A percentile compares a stretch with the other conserved stretches of the same genome.
These are phyloP conservation scores for Agelas oroides DNA, from an alignment of 37 sponge, comb jelly and placozoan genomes.

Conservation along the genomic window DNA sequence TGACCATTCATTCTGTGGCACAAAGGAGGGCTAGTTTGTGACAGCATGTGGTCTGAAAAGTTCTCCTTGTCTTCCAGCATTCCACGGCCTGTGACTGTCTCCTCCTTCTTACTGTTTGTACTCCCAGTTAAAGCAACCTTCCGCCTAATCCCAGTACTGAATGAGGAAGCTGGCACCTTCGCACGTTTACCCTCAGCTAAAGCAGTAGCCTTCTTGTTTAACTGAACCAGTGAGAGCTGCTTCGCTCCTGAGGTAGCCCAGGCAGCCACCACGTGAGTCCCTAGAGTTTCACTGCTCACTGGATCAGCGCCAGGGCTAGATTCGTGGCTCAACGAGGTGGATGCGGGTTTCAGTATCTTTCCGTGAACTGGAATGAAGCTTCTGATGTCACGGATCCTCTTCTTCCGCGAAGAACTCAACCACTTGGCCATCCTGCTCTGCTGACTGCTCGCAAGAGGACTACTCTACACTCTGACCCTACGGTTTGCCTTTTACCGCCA, in stretches of 20 bases:
- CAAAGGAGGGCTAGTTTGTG: too few species aligned
- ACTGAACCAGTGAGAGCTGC: too few species aligned
- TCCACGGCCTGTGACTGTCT: too few species aligned
- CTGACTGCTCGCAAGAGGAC: too few species aligned
- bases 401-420: not conserved
- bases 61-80: too few species aligned
- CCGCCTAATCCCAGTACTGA: constrained; percentile 15
- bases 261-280: too few species aligned
- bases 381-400: not conserved
- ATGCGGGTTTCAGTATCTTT: not conserved
- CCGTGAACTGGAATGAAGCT: constrained; percentile 15
- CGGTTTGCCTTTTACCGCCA: too few species aligned
- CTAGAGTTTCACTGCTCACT: too few species aligned
- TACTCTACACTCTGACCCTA: not conserved
- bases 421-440: not conserved
- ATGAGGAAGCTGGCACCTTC: not conserved
- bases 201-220: not conserved
- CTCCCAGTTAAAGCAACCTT: not conserved
- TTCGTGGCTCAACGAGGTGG: not conserved
- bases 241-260: too few species aligned
- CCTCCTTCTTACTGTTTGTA: too few species aligned
- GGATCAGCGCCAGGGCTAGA: not conserved
- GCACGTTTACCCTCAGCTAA: not conserved
- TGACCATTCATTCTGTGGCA: too few species aligned
- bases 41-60: too few species aligned